Conservation (phyloP, 2,888 invertebrate genomes). For the Thumatha senex region DNA sequence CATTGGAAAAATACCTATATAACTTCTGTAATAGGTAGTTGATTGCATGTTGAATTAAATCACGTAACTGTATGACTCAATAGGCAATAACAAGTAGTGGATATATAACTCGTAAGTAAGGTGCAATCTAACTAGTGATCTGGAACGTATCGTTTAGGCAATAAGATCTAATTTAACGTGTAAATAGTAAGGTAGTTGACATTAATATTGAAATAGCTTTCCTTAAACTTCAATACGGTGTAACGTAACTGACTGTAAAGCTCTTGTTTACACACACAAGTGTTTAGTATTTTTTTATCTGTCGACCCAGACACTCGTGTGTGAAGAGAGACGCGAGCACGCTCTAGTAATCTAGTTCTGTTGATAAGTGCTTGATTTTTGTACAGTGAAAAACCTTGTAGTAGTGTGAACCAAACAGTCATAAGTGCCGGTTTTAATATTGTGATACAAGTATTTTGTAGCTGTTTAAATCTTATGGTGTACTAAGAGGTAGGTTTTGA, state of each 20-base stretch:
- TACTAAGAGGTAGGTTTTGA: not conserved
- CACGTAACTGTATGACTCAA: conserved; percentile 1
- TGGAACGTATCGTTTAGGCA: not conserved
- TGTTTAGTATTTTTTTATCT: conserved; percentile 24
- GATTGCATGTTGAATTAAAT: not conserved
- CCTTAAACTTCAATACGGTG: conserved; percentile 1
- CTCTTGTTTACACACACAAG: conserved; percentile 24
- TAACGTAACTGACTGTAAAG: conserved; percentile 9
- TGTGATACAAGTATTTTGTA: not conserved
- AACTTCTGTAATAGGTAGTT: not conserved
- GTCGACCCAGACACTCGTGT: conserved; percentile 10
- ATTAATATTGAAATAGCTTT: conserved; percentile 14
- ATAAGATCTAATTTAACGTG: conserved; percentile 13
- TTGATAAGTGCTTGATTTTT: conserved; percentile 5
- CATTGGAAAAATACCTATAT: not conserved
- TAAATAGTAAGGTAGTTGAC: conserved; percentile 2
- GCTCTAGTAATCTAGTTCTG: conserved; percentile 10
- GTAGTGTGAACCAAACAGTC: not conserved
- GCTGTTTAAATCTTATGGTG: not conserved
- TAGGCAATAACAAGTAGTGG: conserved; percentile 7
- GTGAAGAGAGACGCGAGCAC: not conserved
- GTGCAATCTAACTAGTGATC: not conserved
- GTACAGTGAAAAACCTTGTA: not conserved
- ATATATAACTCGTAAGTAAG: not conserved
- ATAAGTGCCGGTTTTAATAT: not conserved